phyloP scores from a whole-genome alignment of 1,140 invertebrate genomes.

The Drosophila santomea region DNA sequence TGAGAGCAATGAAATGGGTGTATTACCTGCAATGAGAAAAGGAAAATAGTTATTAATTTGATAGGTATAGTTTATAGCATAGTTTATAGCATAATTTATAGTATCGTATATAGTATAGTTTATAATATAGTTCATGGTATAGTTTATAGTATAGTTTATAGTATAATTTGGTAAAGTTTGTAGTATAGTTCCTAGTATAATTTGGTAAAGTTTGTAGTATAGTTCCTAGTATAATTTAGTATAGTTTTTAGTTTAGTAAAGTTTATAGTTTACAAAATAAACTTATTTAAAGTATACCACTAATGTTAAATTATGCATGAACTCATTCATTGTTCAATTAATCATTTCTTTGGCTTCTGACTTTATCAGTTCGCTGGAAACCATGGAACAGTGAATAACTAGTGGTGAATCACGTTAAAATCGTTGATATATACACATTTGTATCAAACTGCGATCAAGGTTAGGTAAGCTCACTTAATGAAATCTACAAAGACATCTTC shows the following conservation, averaged over 20 bases:
- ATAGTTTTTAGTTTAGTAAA: background rate
- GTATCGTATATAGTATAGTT: too few species aligned
- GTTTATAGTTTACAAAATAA: background rate
- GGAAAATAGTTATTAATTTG: background rate
- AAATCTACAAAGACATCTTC: background rate
- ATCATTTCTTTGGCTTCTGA: too few species aligned
- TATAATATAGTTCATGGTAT: too few species aligned
- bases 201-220: too few species aligned
- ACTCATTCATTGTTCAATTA: too few species aligned
- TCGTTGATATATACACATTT: background rate
- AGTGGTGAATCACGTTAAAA: background rate
- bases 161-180: too few species aligned
- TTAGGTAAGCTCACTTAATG: slow-evolving; percentile 1
- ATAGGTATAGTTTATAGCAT: slow-evolving; percentile 1
- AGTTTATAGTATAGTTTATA: too few species aligned
- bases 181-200: too few species aligned
- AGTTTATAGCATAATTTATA: too few species aligned
- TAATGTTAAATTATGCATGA: too few species aligned
- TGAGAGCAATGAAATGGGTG: slow-evolving; percentile 1
- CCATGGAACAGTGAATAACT: background rate
- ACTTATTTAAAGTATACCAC: too few species aligned
- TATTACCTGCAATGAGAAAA: slow-evolving; percentile 65
- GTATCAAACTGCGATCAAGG: slow-evolving; percentile 1
- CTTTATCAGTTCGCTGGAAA: too few species aligned
- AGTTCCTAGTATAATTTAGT: background rate